Evolutionary conservation across 2,888 invertebrate genomes (phyloP).

Genomic region (Polietes domitor): DNA sequence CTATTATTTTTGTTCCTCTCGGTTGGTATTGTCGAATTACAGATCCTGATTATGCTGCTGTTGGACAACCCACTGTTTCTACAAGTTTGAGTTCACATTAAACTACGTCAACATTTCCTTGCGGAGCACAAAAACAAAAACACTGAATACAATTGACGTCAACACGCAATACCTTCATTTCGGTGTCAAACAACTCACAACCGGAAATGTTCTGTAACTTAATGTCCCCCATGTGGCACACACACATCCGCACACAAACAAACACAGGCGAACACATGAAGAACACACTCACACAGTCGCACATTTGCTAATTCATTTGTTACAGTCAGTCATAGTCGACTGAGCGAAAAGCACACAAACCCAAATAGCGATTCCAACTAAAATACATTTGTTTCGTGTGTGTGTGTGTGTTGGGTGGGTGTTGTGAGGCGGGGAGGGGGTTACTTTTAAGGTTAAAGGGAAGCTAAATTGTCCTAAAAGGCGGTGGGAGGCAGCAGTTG

Average conservation of each 20-base stretch:
- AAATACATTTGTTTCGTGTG: background rate
- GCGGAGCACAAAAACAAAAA: conserved; percentile 27
- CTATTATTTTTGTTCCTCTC: no score
- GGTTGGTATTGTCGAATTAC: background rate
- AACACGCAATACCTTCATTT: conserved; percentile 69
- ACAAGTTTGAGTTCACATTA: background rate
- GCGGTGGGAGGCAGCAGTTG: background rate
- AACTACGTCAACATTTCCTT: conserved; percentile 54
- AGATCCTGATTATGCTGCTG: background rate
- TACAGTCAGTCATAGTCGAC: conserved; percentile 42
- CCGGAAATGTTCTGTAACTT: conserved; percentile 67
- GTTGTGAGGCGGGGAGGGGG: no score
- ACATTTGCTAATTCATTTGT: conserved; percentile 49
- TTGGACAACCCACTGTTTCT: background rate
- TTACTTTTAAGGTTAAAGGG: conserved; percentile 52
- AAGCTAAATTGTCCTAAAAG: conserved; percentile 36
- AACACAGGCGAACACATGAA: background rate
- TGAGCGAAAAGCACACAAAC: conserved; percentile 13
- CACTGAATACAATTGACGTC: conserved; percentile 60
- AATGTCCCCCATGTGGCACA: conserved; percentile 59
- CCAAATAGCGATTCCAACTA: conserved; percentile 10
- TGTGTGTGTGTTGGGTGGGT: conserved; percentile 33
- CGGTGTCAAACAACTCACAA: conserved; percentile 50
- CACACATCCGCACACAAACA: conserved; percentile 28
- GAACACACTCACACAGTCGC: background rate